Evolutionary conservation across 2,113 vertebrate species (phyloP).

Genomic region (Girardinichthys multiradiatus): DNA sequence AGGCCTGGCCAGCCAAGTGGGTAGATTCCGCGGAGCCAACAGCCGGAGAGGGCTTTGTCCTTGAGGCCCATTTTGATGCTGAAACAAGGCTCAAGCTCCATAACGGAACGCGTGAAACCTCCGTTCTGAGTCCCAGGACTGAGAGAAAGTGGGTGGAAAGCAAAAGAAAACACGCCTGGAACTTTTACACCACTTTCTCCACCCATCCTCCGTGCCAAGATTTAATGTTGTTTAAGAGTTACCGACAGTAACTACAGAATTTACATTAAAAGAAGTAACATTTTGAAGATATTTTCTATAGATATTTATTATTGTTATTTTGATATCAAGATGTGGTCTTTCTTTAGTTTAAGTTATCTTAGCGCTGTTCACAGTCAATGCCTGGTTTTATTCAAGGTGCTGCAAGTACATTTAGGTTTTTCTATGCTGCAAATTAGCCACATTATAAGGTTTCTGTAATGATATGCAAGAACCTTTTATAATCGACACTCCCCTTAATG

Average conservation of each 20-base stretch:
- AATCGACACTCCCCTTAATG: constrained; percentile 2
- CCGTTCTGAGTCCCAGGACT: constrained; percentile 16
- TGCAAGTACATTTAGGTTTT: background rate
- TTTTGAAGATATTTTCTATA: constrained; percentile 14
- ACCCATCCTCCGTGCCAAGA: constrained; percentile 49
- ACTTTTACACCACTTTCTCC: constrained; percentile 34
- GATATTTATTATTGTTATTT: too few relatives aligned
- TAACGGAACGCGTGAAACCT: constrained; percentile 53
- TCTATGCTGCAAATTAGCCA: background rate
- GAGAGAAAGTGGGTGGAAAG: constrained; percentile 31
- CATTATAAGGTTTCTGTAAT: background rate
- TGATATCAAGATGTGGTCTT: too few relatives aligned
- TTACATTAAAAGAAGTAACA: background rate
- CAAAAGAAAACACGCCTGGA: constrained; percentile 32
- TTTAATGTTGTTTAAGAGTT: constrained; percentile 26
- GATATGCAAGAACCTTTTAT: background rate
- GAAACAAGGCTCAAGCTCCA: constrained; percentile 46
- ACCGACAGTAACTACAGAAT: constrained; percentile 31
- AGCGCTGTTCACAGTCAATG: too few relatives aligned
- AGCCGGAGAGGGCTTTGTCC: constrained; percentile 71
- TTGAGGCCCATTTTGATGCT: constrained; percentile 68
- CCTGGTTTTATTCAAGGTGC: too few relatives aligned
- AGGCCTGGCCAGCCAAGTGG: constrained; percentile 55
- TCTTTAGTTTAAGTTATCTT: too few relatives aligned
- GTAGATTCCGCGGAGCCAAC: constrained; percentile 71